Conservation (phyloP, 2,888 invertebrate genomes). For the Penaeus monodon region DNA sequence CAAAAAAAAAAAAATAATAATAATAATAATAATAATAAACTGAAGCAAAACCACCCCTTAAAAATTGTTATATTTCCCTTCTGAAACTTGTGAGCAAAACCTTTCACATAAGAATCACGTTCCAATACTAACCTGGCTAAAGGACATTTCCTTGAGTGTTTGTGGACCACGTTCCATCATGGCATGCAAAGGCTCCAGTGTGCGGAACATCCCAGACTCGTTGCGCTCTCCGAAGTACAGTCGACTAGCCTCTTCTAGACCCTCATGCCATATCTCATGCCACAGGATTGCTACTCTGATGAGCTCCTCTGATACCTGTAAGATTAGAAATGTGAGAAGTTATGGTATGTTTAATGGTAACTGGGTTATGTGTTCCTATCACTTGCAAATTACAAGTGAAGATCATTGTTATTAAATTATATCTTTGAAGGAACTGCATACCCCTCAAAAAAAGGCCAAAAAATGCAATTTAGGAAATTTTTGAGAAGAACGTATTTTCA, state of each 20-base stretch:
- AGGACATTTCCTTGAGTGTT: constrained; percentile 96
- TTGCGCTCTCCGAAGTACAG: constrained; percentile 97
- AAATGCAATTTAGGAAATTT: too few relatives aligned
- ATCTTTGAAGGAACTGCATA: too few relatives aligned
- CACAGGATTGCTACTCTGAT: constrained; percentile 93
- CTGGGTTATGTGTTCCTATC: too few relatives aligned
- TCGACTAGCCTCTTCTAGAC: constrained; percentile 90
- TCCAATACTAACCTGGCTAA: constrained; percentile 79
- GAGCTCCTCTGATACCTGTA: constrained; percentile 66
- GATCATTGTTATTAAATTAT: too few relatives aligned
- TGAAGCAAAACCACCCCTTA: too few relatives aligned
- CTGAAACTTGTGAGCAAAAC: not conserved
- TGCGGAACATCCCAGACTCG: constrained; percentile 95
- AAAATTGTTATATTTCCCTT: too few relatives aligned
- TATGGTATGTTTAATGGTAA: not conserved
- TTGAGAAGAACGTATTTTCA: too few relatives aligned
- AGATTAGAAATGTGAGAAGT: not conserved
- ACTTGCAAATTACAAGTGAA: too few relatives aligned
- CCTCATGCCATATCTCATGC: constrained; percentile 99
- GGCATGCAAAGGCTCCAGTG: constrained; percentile 92
- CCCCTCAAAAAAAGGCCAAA: too few relatives aligned
- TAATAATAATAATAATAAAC: too few relatives aligned
- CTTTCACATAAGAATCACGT: not conserved
- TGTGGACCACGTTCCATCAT: constrained; percentile 95
- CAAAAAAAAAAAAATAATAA: too few relatives aligned